Evolutionary conservation across 2,888 invertebrate genomes (phyloP).

Genomic region (Lymantria monacha): DNA sequence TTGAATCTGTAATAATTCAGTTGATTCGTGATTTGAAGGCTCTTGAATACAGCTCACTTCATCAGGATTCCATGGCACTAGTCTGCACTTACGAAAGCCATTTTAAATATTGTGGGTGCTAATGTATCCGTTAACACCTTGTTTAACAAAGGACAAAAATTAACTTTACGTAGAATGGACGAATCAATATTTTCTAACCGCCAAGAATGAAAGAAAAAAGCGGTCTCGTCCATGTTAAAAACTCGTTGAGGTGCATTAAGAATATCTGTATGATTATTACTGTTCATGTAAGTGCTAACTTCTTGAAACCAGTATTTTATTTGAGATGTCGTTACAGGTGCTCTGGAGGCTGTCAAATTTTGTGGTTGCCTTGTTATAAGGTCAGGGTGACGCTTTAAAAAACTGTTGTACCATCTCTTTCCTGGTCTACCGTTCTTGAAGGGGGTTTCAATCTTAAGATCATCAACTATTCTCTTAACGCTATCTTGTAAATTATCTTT

Average conservation of each 20-base stretch:
- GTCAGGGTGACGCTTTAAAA: background rate
- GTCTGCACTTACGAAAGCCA: conserved; percentile 27
- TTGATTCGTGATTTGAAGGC: conserved; percentile 3
- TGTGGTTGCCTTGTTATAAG: background rate
- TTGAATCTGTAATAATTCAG: conserved; percentile 5
- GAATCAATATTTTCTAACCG: conserved; percentile 8
- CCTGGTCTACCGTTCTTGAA: background rate
- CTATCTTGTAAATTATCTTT: conserved; percentile 4
- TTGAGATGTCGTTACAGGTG: background rate
- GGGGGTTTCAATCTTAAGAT: background rate
- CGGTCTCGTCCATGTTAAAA: background rate
- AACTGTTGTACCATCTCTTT: background rate
- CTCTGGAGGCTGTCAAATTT: background rate
- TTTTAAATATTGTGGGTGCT: conserved; percentile 10
- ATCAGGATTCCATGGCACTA: conserved; percentile 17
- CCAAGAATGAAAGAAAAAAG: background rate
- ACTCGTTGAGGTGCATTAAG: background rate
- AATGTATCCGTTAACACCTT: conserved; percentile 13
- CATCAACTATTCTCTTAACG: conserved; percentile 3
- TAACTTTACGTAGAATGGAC: background rate
- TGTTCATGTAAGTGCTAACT: background rate
- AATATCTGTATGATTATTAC: background rate
- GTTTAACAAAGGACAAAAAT: background rate
- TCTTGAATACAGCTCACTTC: conserved; percentile 5
- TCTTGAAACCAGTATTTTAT: background rate